Percentiles rank a stretch among this genome's conserved stretches.
phyloP scores from a whole-genome alignment of 2,888 invertebrate species.

The Panzeria rudis region DNA sequence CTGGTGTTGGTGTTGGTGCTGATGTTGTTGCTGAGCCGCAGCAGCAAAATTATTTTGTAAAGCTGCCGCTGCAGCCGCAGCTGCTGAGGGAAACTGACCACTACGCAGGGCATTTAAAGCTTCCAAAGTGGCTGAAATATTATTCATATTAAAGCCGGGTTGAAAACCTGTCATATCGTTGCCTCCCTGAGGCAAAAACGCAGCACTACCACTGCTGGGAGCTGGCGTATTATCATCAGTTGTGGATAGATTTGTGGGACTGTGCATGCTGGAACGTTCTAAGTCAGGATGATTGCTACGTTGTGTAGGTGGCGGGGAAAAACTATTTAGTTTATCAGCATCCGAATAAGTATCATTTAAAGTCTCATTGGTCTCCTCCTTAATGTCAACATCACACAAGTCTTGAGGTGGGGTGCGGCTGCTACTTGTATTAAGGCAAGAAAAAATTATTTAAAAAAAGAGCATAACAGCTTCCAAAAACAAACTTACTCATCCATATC shows the following conservation, averaged over 20 bases:
- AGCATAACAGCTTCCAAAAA: neutral
- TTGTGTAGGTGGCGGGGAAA: constrained; percentile 66
- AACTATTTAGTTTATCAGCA: constrained; percentile 77
- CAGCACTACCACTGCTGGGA: constrained; percentile 62
- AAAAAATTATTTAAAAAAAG: neutral
- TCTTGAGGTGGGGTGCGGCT: constrained; percentile 83
- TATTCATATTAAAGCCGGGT: constrained; percentile 82
- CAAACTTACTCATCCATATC: constrained; percentile 83
- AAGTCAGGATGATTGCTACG: constrained; percentile 55
- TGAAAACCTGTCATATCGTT: constrained; percentile 79
- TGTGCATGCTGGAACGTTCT: constrained; percentile 73
- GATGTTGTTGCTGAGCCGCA: constrained; percentile 76
- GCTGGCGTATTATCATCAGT: constrained; percentile 70
- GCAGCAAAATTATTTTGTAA: constrained; percentile 79
- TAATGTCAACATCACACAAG: constrained; percentile 82
- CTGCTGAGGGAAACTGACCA: constrained; percentile 81
- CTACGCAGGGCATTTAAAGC: constrained; percentile 82
- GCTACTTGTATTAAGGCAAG: constrained; percentile 74
- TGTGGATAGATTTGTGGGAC: constrained; percentile 72
- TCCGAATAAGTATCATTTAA: constrained; percentile 80
- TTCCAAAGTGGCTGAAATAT: constrained; percentile 83
- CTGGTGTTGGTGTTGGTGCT: constrained; percentile 76
- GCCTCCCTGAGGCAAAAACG: constrained; percentile 75
- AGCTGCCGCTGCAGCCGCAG: constrained; percentile 81
- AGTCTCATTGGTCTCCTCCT: constrained; percentile 81